These are phyloP conservation scores for Nebria ingens DNA, from an alignment of 1,140 invertebrate species.

Conservation along the genomic window DNA sequence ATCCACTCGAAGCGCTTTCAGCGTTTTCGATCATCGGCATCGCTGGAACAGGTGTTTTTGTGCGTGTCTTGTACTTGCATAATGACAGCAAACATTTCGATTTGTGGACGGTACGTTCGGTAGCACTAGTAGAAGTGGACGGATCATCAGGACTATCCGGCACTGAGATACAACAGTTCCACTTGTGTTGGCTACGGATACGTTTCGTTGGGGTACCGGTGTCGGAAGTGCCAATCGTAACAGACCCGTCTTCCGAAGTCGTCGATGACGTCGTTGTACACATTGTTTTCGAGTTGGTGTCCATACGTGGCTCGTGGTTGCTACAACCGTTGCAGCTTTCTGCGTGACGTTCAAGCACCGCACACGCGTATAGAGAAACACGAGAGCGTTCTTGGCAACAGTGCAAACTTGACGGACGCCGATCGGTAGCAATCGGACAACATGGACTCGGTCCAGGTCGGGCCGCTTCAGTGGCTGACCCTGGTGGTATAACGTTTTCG, in stretches of 20 bases:
- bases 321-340: constrained; percentile 37
- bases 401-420: constrained; percentile 19
- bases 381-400: constrained; percentile 24
- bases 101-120: too few species aligned
- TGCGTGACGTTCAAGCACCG: constrained; percentile 34
- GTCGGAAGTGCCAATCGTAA: constrained; percentile 19
- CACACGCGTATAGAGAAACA: constrained; percentile 17
- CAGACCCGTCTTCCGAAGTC: not conserved
- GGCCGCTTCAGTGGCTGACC: constrained; percentile 21
- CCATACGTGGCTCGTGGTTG: constrained; percentile 20
- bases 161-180: constrained; percentile 44
- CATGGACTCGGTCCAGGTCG: too few species aligned
- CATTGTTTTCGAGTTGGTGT: not conserved
- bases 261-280: not conserved
- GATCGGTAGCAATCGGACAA: not conserved
- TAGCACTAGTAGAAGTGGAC: constrained; percentile 22
- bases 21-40: too few species aligned
- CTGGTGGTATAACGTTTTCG: too few species aligned
- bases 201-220: constrained; percentile 20
- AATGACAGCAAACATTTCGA: constrained; percentile 29
- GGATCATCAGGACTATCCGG: constrained; percentile 44
- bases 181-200: too few species aligned
- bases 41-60: constrained; percentile 19
- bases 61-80: constrained; percentile 25
- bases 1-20: too few species aligned